Conservation (phyloP, 2,113 vertebrate genomes). For the Vicugna pacos region DNA sequence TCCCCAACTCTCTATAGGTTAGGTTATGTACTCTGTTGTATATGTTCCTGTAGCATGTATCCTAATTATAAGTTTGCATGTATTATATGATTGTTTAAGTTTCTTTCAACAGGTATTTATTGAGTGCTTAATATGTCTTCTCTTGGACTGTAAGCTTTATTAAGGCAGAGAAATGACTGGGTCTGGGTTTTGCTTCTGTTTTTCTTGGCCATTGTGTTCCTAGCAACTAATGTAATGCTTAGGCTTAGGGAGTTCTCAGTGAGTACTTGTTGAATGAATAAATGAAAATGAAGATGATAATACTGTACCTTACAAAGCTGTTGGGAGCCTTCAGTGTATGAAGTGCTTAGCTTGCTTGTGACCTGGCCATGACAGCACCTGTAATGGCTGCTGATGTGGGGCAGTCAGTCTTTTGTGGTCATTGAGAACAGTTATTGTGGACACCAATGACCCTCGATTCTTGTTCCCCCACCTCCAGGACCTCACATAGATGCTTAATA, state of each 20-base stretch:
- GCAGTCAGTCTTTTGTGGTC: background rate
- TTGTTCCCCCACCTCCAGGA: background rate
- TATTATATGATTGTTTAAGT: background rate
- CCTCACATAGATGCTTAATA: background rate
- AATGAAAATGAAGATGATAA: background rate
- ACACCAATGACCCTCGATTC: background rate
- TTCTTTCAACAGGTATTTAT: conserved; percentile 20
- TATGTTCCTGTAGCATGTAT: background rate
- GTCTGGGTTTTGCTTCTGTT: background rate
- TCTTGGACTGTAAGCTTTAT: conserved; percentile 8
- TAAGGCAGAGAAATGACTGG: background rate
- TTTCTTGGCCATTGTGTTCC: background rate
- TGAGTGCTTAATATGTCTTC: background rate
- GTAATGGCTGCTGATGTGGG: background rate
- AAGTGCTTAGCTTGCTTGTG: background rate
- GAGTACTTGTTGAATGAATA: background rate
- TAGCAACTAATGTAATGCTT: background rate
- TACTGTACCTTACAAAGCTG: background rate
- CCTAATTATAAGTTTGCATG: background rate
- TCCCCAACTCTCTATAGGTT: background rate
- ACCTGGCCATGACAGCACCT: background rate
- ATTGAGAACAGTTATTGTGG: background rate
- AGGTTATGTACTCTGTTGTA: background rate
- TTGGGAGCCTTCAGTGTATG: background rate
- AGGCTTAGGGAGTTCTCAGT: background rate